Base-by-base conservation (phyloP, 2,113 vertebrate species). In the Chiloscyllium plagiosum region DNA sequence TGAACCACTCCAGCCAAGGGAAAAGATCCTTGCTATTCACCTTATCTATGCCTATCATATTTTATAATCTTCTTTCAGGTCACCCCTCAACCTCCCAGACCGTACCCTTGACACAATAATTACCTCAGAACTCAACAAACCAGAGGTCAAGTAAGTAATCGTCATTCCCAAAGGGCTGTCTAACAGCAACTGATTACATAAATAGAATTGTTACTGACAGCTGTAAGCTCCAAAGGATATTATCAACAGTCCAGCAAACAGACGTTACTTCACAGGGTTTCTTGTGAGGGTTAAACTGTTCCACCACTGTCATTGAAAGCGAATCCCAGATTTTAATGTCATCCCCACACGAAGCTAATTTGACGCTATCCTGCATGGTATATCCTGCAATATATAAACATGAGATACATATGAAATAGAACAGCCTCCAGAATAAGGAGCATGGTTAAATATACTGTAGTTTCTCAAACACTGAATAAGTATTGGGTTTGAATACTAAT, bases 301-400 rank as follows among this genome's bases (percentile, higher is more conserved):
- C 99, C 98, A 99, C 97, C 69, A 98, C 96, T 0, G 98, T 98
- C 97, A 99, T 97, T 96, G 99, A 98, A 52, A 97, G 97, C 0
- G 98, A 97, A 96, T 99, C 98, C 99, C 99, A 99, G 97, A 99
- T 98, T 98, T 99, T 99, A 97, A 99, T 96, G 17, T 98, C 98
- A 97, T 99, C 99, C 96, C 99, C 99, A 0, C 99, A 98, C 0
- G 99, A 99, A 96, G 99, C 98, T 97, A 99, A 98, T 95, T 98
- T 98, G 90, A 97, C 97, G 96, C 97, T 96, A 96, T 99, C 99
- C 96, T 99, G 98, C 99, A 99, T 99, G 97, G 97, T 94, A 97
- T 96, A 96, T 96, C 97, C 98, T 98, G 96, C 0, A 96, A 96
- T 95, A 7, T 76, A 61, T 29, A 33, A 83, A 83, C n/a, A 76